These are phyloP conservation scores for Beris morrisii DNA, from an alignment of 2,888 invertebrate genomes.

Conservation along the genomic window DNA sequence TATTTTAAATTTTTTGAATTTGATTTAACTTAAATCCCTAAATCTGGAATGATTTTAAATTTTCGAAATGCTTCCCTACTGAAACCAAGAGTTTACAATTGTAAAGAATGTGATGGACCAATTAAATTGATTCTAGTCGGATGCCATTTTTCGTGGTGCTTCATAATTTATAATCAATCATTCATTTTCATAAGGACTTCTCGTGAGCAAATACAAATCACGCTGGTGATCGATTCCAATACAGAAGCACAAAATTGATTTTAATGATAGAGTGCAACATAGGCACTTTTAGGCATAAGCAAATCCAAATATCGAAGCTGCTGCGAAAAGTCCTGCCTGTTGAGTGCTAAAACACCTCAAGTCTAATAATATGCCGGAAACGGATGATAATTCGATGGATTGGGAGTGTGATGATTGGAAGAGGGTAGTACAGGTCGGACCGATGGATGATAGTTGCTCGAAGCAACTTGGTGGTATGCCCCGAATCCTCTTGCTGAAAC, in stretches of 20 bases:
- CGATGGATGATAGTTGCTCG: conserved; percentile 55
- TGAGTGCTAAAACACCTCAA: background rate
- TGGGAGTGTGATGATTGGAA: conserved; percentile 56
- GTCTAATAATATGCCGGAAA: conserved; percentile 55
- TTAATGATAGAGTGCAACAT: conserved; percentile 6
- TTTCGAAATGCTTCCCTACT: too few species aligned
- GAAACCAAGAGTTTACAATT: too few species aligned
- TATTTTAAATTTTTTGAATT: too few species aligned
- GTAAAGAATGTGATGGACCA: too few species aligned
- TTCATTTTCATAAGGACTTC: conserved; percentile 11
- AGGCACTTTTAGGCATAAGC: background rate
- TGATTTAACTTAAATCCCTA: too few species aligned
- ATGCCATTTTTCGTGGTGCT: too few species aligned
- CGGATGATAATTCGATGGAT: conserved; percentile 57
- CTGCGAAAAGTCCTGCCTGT: conserved; percentile 6
- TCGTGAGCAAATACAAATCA: background rate
- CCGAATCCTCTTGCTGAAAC: conserved; percentile 54
- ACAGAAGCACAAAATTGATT: background rate
- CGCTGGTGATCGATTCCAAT: too few species aligned
- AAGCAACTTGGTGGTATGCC: conserved; percentile 56
- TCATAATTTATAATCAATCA: too few species aligned
- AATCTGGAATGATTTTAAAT: too few species aligned
- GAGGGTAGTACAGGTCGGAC: conserved; percentile 53
- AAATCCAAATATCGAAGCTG: conserved; percentile 1
- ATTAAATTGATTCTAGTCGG: too few species aligned